Evolutionary conservation across 2,888 invertebrate species (phyloP).

Genomic region (Eretmocerus hayati): DNA sequence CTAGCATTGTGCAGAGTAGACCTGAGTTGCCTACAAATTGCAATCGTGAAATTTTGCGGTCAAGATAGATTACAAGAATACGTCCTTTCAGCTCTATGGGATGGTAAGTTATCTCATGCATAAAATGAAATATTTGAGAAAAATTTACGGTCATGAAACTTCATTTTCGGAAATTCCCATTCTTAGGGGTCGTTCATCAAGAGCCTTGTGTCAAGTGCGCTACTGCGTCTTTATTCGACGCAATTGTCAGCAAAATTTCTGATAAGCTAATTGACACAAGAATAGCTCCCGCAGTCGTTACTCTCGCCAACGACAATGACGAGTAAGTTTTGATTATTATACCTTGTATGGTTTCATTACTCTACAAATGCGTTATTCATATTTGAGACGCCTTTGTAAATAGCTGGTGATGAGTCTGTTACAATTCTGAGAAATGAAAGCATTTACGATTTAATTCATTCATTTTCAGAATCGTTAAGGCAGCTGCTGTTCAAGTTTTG

Average conservation of each 20-base stretch:
- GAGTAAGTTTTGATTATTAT: too few species aligned
- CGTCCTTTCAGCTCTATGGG: constrained; percentile 60
- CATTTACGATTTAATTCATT: background rate
- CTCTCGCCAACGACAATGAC: constrained; percentile 62
- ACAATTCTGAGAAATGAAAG: too few species aligned
- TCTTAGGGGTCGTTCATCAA: constrained; percentile 57
- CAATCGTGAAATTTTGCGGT: constrained; percentile 50
- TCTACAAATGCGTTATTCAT: too few species aligned
- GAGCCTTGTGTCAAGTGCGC: constrained; percentile 55
- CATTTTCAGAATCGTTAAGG: constrained; percentile 50
- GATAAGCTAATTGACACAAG: constrained; percentile 54
- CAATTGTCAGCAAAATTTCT: constrained; percentile 51
- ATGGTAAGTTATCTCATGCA: constrained; percentile 45
- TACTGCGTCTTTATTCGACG: constrained; percentile 56
- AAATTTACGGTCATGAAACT: background rate
- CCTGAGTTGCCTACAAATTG: constrained; percentile 50
- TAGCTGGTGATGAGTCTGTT: too few species aligned
- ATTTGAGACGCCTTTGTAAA: too few species aligned
- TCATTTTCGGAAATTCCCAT: background rate
- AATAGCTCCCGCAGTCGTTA: constrained; percentile 63
- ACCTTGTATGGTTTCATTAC: too few species aligned
- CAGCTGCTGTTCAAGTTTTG: constrained; percentile 58
- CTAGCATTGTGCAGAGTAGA: constrained; percentile 50
- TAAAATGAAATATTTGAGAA: background rate
- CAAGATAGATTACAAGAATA: constrained; percentile 52